Evolutionary conservation across 2,113 vertebrate species (phyloP).

Genomic region (Alethe diademata): DNA sequence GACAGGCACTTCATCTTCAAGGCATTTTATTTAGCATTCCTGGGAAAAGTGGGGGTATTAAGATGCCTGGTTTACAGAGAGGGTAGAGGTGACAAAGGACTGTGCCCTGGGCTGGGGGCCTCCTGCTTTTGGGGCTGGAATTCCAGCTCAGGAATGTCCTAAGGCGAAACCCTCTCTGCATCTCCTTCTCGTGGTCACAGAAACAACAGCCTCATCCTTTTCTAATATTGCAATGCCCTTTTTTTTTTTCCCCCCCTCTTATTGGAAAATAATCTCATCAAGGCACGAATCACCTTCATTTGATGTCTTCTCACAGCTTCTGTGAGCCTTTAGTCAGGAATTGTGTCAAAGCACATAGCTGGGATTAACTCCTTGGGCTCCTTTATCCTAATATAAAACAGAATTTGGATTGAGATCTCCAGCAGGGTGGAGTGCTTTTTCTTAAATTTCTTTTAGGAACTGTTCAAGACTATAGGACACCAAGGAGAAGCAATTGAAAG

Average conservation of each 20-base stretch:
- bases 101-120: background rate
- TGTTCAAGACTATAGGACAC: background rate
- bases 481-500: background rate
- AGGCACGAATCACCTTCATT: slow-evolving; percentile 21
- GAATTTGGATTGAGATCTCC: background rate
- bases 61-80: background rate
- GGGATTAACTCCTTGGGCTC: slow-evolving; percentile 14
- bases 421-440: background rate
- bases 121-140: slow-evolving; percentile 11
- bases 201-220: background rate
- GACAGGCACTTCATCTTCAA: slow-evolving; percentile 40
- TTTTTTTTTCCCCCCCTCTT: rapidly evolving
- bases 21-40: slow-evolving; percentile 52
- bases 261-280: slow-evolving; percentile 23
- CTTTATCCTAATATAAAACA: background rate
- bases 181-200: background rate
- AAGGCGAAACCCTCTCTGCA: background rate
- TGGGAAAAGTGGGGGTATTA: slow-evolving; percentile 8
- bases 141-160: slow-evolving; percentile 45
- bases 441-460: background rate
- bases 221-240: background rate
- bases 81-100: slow-evolving; percentile 41
- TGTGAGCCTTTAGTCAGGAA: background rate
- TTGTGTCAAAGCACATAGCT: background rate
- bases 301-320: background rate